Conservation (phyloP, 2,888 invertebrate genomes). For the Axea sp. region DNA sequence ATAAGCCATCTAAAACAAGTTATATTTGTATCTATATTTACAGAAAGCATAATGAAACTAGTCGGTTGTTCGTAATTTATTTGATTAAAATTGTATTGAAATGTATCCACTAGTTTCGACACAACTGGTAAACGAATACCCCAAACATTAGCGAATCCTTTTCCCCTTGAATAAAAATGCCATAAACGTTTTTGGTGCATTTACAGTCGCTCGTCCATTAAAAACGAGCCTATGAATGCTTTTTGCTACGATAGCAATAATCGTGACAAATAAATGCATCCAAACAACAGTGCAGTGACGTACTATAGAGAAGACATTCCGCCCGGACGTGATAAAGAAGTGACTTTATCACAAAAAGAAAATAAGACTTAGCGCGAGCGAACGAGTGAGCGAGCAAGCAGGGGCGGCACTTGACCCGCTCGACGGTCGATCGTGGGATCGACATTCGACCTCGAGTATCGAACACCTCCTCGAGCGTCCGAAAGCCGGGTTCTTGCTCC, state of each 20-base stretch:
- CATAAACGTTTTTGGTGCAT: constrained; percentile 1
- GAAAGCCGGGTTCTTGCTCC: constrained; percentile 58
- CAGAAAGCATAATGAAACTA: no score
- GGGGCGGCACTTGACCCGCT: constrained; percentile 60
- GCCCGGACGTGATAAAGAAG: constrained; percentile 44
- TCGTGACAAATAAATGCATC: constrained; percentile 46
- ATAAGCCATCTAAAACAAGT: no score
- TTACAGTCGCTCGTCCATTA: background rate
- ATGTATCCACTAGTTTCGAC: no score
- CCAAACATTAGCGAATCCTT: background rate
- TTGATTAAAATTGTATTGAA: no score
- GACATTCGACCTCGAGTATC: constrained; percentile 63
- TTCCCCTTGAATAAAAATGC: constrained; percentile 24
- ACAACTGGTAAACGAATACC: no score
- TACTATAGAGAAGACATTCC: constrained; percentile 34
- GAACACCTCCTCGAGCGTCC: constrained; percentile 58
- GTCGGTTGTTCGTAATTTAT: no score
- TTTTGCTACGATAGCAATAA: constrained; percentile 12
- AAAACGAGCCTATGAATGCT: background rate
- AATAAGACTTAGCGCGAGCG: constrained; percentile 23
- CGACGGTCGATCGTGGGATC: constrained; percentile 64
- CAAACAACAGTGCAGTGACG: constrained; percentile 32
- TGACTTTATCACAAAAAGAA: constrained; percentile 51
- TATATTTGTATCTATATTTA: no score
- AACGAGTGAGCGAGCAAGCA: constrained; percentile 28